A percentile compares a stretch with the other conserved stretches of the same genome.
Conservation (phyloP, 2,113 vertebrate species). For the Tachuris rubrigastra region DNA sequence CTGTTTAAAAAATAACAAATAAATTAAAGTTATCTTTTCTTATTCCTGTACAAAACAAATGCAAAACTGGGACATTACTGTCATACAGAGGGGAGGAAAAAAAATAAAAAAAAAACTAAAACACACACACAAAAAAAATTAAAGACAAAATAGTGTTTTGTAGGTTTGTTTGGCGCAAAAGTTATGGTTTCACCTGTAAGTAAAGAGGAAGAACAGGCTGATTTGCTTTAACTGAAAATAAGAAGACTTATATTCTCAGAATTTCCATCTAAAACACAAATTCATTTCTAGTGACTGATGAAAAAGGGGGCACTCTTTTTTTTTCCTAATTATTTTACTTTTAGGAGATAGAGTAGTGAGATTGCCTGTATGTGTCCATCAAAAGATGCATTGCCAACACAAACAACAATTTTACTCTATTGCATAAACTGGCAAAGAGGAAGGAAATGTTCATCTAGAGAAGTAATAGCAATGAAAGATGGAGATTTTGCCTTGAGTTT, state of each 20-base stretch:
- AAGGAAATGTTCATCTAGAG: slow-evolving; percentile 18
- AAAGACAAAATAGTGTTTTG: not conserved
- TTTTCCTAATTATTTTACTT: not conserved
- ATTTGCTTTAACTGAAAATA: not conserved
- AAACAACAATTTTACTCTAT: not conserved
- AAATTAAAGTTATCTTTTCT: not conserved
- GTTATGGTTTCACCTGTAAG: not conserved
- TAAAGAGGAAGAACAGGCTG: not conserved
- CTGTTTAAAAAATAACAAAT: not conserved
- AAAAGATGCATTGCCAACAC: not conserved
- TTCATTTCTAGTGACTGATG: not conserved
- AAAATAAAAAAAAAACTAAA: not conserved
- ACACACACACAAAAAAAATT: not conserved
- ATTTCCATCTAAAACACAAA: not conserved
- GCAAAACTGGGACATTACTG: not conserved
- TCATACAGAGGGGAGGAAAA: not conserved
- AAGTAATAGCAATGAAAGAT: not conserved
- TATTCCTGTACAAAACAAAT: not conserved
- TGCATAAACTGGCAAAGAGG: slow-evolving; percentile 16
- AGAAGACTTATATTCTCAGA: not conserved
- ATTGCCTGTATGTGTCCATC: not conserved
- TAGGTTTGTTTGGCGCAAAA: not conserved
- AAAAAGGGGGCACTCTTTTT: not conserved
- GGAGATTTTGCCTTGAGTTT: not conserved
- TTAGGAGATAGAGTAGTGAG: not conserved